Evolutionary conservation across 1,140 invertebrate species (phyloP).

Genomic region (Grapholita molesta): DNA sequence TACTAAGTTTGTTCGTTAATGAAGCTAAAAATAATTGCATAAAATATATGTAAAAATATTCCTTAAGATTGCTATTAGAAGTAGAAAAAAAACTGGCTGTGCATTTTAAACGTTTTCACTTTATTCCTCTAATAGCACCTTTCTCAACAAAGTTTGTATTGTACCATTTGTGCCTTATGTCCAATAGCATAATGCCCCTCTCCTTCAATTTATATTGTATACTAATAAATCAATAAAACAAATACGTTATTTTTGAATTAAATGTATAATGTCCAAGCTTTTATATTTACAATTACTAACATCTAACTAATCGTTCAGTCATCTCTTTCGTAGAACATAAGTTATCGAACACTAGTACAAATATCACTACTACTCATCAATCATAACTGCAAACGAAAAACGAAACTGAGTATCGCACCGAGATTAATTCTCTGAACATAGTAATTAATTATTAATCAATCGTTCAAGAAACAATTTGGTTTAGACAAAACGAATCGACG

Average conservation of each 20-base stretch:
- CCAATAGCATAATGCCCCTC: background rate
- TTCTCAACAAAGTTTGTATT: background rate
- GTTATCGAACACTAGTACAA: constrained; percentile 69
- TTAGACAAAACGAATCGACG: constrained; percentile 53
- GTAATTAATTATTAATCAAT: constrained; percentile 44
- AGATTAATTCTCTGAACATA: constrained; percentile 65
- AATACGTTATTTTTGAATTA: constrained; percentile 56
- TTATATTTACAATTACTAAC: constrained; percentile 74
- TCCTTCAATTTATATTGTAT: constrained; percentile 2
- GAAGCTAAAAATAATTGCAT: background rate
- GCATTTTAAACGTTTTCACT: constrained; percentile 2
- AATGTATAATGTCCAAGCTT: constrained; percentile 76
- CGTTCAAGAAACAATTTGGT: constrained; percentile 62
- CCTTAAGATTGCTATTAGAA: background rate
- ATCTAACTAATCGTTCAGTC: constrained; percentile 73
- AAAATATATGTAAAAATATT: background rate
- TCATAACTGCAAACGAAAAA: constrained; percentile 72
- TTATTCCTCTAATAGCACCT: constrained; percentile 5
- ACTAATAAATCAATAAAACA: constrained; percentile 57
- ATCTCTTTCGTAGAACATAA: constrained; percentile 69
- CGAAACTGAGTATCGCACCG: constrained; percentile 72
- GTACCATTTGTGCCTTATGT: constrained; percentile 5
- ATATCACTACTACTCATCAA: constrained; percentile 68
- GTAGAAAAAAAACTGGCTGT: background rate
- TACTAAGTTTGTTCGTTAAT: background rate